These are phyloP conservation scores for Tragopan temminckii DNA, from an alignment of 2,797 vertebrate genomes.

Conservation along the genomic window DNA sequence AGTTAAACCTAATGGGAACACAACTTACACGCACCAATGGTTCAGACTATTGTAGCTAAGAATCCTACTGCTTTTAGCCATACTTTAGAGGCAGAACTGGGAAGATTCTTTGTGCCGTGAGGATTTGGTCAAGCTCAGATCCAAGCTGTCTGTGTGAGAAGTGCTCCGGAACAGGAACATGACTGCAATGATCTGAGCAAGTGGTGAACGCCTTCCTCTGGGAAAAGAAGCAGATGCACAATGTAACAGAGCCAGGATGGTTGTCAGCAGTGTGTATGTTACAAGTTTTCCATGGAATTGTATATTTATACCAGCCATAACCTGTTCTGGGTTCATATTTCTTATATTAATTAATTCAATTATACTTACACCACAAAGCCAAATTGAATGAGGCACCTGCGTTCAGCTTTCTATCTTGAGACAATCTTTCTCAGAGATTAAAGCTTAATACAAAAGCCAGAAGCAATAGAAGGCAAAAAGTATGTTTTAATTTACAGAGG, in stretches of 20 bases:
- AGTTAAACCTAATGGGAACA: not conserved
- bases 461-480: constrained; percentile 4
- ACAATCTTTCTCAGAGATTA: not conserved
- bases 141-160: not conserved
- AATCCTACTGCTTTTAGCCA: not conserved
- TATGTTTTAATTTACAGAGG: not conserved
- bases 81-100: not conserved
- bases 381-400: constrained; percentile 35
- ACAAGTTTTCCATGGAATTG: not conserved
- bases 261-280: constrained; percentile 16
- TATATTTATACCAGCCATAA: not conserved
- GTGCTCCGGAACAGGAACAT: not conserved
- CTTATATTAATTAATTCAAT: constrained; percentile 56
- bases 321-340: constrained; percentile 27
- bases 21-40: accelerated
- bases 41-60: not conserved
- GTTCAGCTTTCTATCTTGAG: constrained; percentile 1
- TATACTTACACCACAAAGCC: constrained; percentile 22
- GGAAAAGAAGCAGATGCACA: constrained; percentile 40
- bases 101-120: not conserved
- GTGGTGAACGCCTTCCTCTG: not conserved
- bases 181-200: not conserved
- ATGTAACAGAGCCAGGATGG: not conserved
- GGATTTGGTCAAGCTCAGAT: not conserved
- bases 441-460: constrained; percentile 18